phyloP scores from a whole-genome alignment of 2,888 invertebrate species.

The Platycheirus albimanus region DNA sequence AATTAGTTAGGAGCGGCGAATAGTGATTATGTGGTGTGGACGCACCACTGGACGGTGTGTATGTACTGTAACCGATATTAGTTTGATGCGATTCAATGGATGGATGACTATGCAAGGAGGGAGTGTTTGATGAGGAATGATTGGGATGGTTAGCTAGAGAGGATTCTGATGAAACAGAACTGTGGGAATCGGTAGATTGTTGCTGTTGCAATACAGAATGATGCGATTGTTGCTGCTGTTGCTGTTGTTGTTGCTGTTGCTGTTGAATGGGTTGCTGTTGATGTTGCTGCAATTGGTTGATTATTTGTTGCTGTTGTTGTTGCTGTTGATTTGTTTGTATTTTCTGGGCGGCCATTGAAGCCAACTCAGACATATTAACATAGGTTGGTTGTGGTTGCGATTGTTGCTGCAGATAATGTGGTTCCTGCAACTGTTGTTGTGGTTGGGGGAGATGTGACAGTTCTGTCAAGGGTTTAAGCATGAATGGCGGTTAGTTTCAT shows the following conservation, averaged over 20 bases:
- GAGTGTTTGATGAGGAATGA: conserved; percentile 78
- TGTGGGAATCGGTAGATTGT: conserved; percentile 82
- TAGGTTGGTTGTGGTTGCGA: conserved; percentile 88
- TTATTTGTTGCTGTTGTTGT: conserved; percentile 76
- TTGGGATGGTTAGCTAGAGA: conserved; percentile 67
- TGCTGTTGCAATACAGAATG: conserved; percentile 83
- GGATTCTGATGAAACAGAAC: conserved; percentile 80
- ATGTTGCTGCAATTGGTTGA: conserved; percentile 45
- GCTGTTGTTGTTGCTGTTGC: conserved; percentile 62
- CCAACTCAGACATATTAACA: conserved; percentile 95
- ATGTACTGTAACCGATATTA: conserved; percentile 77
- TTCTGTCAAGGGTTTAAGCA: conserved; percentile 67
- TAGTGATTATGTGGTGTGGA: conserved; percentile 82
- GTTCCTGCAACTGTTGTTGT: conserved; percentile 76
- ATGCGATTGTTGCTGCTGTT: conserved; percentile 78
- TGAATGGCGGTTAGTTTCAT: conserved; percentile 66
- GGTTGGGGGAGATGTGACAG: conserved; percentile 76
- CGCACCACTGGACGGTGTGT: conserved; percentile 81
- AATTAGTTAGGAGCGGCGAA: conserved; percentile 82
- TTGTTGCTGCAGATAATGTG: conserved; percentile 73
- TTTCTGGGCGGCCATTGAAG: conserved; percentile 90
- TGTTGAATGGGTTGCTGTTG: conserved; percentile 74
- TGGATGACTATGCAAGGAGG: conserved; percentile 81
- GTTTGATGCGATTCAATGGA: conserved; percentile 79
- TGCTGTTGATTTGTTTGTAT: conserved; percentile 84